A percentile compares a stretch with the other conserved stretches of the same genome.
Conservation (phyloP, 2,797 vertebrate species). For the Chelmon rostratus region DNA sequence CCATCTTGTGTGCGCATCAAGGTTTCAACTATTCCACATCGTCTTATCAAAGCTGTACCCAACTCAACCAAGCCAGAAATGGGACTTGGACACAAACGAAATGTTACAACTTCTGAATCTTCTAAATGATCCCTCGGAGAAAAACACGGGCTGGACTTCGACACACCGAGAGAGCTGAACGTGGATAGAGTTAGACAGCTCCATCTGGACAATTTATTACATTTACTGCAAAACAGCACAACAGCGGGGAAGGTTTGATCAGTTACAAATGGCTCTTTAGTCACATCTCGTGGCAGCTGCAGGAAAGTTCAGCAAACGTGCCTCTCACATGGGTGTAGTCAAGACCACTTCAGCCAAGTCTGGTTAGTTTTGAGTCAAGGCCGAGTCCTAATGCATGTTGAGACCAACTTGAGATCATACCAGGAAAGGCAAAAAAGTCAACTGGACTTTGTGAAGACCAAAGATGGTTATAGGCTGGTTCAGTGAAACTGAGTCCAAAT, state of each 20-base stretch:
- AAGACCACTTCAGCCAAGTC: too few species aligned
- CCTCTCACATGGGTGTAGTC: too few species aligned
- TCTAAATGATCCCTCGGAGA: background rate
- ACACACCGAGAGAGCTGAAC: background rate
- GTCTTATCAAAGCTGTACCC: background rate
- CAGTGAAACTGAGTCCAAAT: background rate
- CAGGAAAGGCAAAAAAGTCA: background rate
- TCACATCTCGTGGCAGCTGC: background rate
- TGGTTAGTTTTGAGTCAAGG: background rate
- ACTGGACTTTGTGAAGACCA: background rate
- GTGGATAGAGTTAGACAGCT: background rate
- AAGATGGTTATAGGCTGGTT: background rate
- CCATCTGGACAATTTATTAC: slow-evolving; percentile 25
- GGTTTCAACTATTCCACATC: slow-evolving; percentile 8
- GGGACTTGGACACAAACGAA: background rate
- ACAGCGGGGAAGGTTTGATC: background rate
- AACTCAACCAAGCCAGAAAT: too few species aligned
- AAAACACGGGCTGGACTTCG: too few species aligned
- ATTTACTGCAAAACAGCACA: too few species aligned
- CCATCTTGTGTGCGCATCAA: slow-evolving; percentile 34
- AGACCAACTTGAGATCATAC: background rate
- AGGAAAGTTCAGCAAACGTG: too few species aligned
- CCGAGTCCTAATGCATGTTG: background rate
- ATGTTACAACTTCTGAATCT: too few species aligned
- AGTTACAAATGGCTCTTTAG: background rate